Base-by-base conservation (phyloP, 1,140 invertebrate species). In the Anoplolepis gracilipes region DNA sequence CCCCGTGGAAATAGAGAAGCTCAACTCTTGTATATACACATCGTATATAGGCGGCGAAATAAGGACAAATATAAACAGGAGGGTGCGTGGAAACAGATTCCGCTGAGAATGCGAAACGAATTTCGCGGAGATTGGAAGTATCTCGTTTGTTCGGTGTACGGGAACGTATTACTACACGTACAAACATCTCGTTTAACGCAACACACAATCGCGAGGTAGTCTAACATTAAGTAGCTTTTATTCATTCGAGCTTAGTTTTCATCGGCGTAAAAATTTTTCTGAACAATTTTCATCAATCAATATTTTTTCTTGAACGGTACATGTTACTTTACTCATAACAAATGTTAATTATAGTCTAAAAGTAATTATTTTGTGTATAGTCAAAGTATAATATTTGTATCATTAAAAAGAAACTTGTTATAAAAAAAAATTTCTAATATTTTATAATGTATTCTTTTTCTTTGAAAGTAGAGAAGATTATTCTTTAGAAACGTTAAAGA, bases 61-160 rank as follows among this genome's bases (percentile, higher is more conserved):
- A 82, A 73, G 67, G 78, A 82, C 78, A 73, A 82, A 82, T 82
- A 82, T 82, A 82, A 82, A 82, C 78, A 82, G 67, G 78, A 82
- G 78, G 67, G 78, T 82, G 78, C 78, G 78, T 82, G 78, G 78
- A 82, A 82, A 61, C 78, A 73, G 78, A 82, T 82, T 59, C 78
- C 78, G 67, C 67, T 82, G 78, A 82, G 78, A 82, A 82, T 82
- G 53, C 67, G 78, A 39, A 73, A 82, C 78, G 67, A 82, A 82
- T 82, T 72, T 82, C 39, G 67, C 67, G 36, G 36, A 82, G 78
- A 82, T 82, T 82, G 78, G 67, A 82, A 82, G 36, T 82, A 73
- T 82, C 49, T 39, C 53, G 78, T 73, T 82, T 57, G 53, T 81
- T 70, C 25, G 77, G 22, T 22, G 65, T 72, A 42, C 42, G n/a